Base-by-base conservation (phyloP, 92 coral and sea anemone genomes). In the Palythoa grandiflora region DNA sequence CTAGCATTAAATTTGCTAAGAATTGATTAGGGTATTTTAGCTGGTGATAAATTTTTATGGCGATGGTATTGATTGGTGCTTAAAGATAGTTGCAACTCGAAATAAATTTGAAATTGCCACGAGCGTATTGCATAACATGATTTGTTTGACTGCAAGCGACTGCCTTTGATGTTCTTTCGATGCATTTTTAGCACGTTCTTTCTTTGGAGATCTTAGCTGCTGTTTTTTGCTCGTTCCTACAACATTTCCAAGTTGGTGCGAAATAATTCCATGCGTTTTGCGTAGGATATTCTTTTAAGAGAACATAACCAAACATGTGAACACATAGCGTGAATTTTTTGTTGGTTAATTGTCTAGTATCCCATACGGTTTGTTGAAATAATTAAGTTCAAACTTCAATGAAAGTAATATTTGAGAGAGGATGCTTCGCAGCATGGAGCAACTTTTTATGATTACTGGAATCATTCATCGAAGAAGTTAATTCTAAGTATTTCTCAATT, bases 311-410 rank as follows among this genome's bases (percentile, higher is more conserved):
- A 8, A 44, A 44, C 50, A 44, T 44, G 50, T 44, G 50, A 44
- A 44, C 50, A 8, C 50, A 44, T 44, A 55, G 66, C 68, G 35
- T 19, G 70, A 15, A 55, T 57, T 78, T 51, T 14, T 59, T 15
- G 21, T 76, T 35, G 80, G 50, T 76, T 35, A 9, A 35, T 53
- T 1, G 48, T 78, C 55, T 57, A 38, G 37, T 37, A 9, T 36
- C 48, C 16, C 50, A 78, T 78, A 78, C 55, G 16, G 70, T 78
- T 57, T 78, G 83, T 78, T 78, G 83, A 53, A 55, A 54, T 15
- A 78, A 2, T 14, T 17, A 14, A 35, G 70, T 78, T 11, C 71
- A 57, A 38, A 54, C 71, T 14, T n/a, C 16, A 54, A 73, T 57
- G 68, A 37, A 44, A 44, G 7, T 44, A 54, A 60, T 78, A 14